Conservation (phyloP, 2,888 invertebrate species). For the Theretra japonica region DNA sequence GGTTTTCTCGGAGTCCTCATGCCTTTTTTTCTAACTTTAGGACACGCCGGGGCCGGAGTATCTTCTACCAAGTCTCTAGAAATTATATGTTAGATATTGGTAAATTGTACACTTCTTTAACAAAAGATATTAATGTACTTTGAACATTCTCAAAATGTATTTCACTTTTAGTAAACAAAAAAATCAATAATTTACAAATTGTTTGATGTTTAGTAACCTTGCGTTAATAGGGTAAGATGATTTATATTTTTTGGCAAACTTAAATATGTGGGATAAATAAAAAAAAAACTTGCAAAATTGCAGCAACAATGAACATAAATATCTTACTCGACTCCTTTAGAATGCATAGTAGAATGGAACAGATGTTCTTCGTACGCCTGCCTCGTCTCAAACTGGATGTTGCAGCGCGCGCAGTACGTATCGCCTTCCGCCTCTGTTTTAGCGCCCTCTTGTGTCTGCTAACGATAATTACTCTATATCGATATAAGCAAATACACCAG, state of each 20-base stretch:
- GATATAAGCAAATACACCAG: background rate
- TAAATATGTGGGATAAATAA: too few relatives aligned
- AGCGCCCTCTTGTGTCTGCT: conserved; percentile 12
- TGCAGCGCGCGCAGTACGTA: conserved; percentile 51
- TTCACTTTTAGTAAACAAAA: too few relatives aligned
- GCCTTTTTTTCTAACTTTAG: conserved; percentile 40
- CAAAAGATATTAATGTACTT: too few relatives aligned
- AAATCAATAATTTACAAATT: too few relatives aligned
- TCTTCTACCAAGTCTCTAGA: conserved; percentile 37
- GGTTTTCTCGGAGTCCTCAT: conserved; percentile 56
- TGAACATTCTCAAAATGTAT: too few relatives aligned
- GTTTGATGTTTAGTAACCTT: too few relatives aligned
- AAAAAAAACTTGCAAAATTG: too few relatives aligned
- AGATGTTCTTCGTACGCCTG: conserved; percentile 50
- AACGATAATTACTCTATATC: background rate
- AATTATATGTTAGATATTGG: background rate
- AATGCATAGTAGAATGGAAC: conserved; percentile 68
- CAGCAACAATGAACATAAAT: background rate
- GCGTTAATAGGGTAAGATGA: too few relatives aligned
- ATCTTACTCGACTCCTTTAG: conserved; percentile 48
- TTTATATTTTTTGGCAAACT: too few relatives aligned
- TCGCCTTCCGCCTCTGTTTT: conserved; percentile 33
- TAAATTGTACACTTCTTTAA: too few relatives aligned
- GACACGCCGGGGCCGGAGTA: conserved; percentile 27
- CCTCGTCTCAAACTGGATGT: conserved; percentile 46